Conservation (phyloP, 2,113 vertebrate species). For the Pelecanus crispus region DNA sequence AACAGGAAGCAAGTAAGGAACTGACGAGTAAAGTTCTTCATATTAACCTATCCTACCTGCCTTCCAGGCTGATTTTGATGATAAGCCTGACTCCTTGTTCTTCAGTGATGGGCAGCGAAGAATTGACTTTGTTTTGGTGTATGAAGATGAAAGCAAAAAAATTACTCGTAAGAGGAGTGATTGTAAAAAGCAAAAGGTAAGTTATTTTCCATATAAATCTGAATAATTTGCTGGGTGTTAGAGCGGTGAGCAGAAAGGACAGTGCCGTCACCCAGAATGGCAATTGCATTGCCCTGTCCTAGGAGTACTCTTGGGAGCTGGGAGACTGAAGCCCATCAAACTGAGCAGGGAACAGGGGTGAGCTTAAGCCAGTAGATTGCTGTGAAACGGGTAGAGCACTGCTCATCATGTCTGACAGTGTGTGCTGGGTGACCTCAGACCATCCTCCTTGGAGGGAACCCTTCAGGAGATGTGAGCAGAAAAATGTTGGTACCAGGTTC, state of each 20-base stretch:
- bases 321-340: background rate
- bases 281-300: background rate
- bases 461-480: background rate
- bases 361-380: background rate
- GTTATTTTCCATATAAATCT: background rate
- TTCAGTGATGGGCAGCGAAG: constrained; percentile 87
- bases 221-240: background rate
- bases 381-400: background rate
- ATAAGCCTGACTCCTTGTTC: constrained; percentile 83
- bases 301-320: background rate
- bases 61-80: constrained; percentile 83
- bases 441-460: background rate
- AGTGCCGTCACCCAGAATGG: background rate
- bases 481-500: background rate
- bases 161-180: constrained; percentile 75
- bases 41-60: background rate
- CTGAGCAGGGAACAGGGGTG: background rate
- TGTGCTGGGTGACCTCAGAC: background rate
- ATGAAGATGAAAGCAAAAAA: constrained; percentile 88
- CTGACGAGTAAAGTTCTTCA: background rate
- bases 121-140: constrained; percentile 90
- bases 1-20: background rate
- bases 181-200: constrained; percentile 76
- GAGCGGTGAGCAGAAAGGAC: background rate
- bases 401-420: accelerated